These are phyloP conservation scores for Corythornis vintsioides DNA, from an alignment of 2,113 vertebrate genomes.

Conservation along the genomic window DNA sequence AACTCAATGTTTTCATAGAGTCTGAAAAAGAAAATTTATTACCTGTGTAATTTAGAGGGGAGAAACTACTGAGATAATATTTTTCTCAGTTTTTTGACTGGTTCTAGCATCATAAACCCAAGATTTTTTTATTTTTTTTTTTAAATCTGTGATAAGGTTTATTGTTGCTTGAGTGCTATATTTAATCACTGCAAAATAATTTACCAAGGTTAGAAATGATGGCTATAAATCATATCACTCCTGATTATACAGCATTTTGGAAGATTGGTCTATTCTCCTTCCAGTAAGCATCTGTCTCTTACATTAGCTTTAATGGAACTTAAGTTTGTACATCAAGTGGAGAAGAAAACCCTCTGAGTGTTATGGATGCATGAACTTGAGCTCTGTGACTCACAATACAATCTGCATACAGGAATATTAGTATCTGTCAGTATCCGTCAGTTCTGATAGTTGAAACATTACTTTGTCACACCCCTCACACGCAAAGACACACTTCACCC, in stretches of 20 bases:
- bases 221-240: neutral
- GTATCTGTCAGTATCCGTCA: constrained; percentile 39
- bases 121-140: neutral
- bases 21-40: neutral
- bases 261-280: constrained; percentile 13
- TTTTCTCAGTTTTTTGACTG: neutral
- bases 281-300: constrained; percentile 24
- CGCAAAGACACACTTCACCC: neutral
- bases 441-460: constrained; percentile 42
- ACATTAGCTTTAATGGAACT: constrained; percentile 48
- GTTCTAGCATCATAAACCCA: neutral
- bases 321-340: constrained; percentile 32
- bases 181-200: constrained; percentile 46
- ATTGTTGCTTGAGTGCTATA: constrained; percentile 21
- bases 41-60: neutral
- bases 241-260: constrained; percentile 21
- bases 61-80: neutral
- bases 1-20: neutral
- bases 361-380: constrained; percentile 34
- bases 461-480: neutral
- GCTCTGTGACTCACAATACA: constrained; percentile 9
- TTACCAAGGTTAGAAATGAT: neutral
- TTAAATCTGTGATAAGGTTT: neutral
- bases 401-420: constrained; percentile 31
- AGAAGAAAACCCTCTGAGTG: constrained; percentile 49